A percentile compares a stretch with the other conserved stretches of the same genome.
phyloP scores from a whole-genome alignment of 1,140 invertebrate species.

The Formica exsecta region DNA sequence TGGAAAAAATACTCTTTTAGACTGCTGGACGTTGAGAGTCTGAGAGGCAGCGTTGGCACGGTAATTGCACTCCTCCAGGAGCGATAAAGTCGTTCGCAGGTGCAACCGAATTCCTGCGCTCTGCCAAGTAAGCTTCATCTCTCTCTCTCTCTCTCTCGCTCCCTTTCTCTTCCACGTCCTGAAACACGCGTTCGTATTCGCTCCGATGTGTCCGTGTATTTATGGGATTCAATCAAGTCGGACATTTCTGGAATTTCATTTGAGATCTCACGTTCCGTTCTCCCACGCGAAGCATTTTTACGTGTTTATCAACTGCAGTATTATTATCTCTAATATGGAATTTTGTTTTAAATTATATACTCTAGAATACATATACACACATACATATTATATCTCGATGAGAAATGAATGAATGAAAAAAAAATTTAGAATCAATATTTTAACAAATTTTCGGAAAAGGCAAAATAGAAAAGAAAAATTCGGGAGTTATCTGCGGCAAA shows the following conservation, averaged over 20 bases:
- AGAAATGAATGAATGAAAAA: not conserved
- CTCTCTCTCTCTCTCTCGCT: too few relatives aligned
- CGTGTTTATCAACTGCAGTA: conserved; percentile 10
- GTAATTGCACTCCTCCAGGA: conserved; percentile 44
- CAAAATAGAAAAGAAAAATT: not conserved
- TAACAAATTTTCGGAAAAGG: not conserved
- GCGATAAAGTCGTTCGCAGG: conserved; percentile 47
- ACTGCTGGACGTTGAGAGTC: conserved; percentile 50
- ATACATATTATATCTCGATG: not conserved
- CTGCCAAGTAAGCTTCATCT: conserved; percentile 41
- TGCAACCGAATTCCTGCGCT: conserved; percentile 47
- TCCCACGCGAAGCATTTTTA: not conserved
- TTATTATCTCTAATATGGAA: not conserved
- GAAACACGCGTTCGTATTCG: conserved; percentile 12
- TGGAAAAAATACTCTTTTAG: conserved; percentile 58
- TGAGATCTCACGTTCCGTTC: not conserved
- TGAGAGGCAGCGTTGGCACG: conserved; percentile 13
- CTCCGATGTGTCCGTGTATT: conserved; percentile 15
- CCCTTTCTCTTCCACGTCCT: not conserved
- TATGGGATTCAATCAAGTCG: conserved; percentile 52
- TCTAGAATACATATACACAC: too few relatives aligned
- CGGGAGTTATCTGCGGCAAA: not conserved
- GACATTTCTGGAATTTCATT: conserved; percentile 43
- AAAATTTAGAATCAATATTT: conserved; percentile 3
- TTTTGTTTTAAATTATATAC: not conserved